These are phyloP conservation scores for Ecdyonurus torrentis DNA, from an alignment of 2,888 invertebrate species.

Conservation along the genomic window DNA sequence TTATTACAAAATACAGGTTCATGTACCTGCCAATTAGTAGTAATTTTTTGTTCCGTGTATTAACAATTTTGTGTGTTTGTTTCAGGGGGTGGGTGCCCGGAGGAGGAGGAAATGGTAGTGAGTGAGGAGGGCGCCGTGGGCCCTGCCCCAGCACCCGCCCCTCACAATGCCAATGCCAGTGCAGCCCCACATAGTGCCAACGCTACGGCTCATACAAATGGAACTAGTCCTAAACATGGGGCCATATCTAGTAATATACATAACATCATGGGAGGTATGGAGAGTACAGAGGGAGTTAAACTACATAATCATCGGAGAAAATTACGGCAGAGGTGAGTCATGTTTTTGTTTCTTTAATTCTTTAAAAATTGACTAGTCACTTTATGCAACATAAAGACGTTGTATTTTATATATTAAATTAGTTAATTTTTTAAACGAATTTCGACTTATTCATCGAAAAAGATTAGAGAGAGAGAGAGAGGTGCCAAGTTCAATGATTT, in stretches of 20 bases:
- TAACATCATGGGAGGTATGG: conserved; percentile 82
- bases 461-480: too few relatives aligned
- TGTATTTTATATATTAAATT: too few relatives aligned
- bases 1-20: too few relatives aligned
- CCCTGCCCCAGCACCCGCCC: neutral
- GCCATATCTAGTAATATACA: conserved; percentile 40
- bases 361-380: too few relatives aligned
- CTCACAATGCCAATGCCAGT: neutral
- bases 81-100: conserved; percentile 3
- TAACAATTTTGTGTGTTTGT: too few relatives aligned
- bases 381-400: too few relatives aligned
- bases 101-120: conserved; percentile 8
- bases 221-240: neutral
- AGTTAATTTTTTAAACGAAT: too few relatives aligned
- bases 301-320: conserved; percentile 81
- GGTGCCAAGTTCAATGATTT: too few relatives aligned
- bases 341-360: too few relatives aligned
- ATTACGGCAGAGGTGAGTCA: conserved; percentile 68
- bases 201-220: neutral
- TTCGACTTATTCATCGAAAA: too few relatives aligned
- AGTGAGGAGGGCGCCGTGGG: neutral
- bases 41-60: too few relatives aligned
- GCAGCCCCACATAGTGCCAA: neutral
- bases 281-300: conserved; percentile 74
- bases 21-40: too few relatives aligned